A percentile compares a stretch with the other conserved stretches of the same genome.
phyloP scores from a whole-genome alignment of 35 echinoderm and acorn worm species.

The Lytechinus pictus region DNA sequence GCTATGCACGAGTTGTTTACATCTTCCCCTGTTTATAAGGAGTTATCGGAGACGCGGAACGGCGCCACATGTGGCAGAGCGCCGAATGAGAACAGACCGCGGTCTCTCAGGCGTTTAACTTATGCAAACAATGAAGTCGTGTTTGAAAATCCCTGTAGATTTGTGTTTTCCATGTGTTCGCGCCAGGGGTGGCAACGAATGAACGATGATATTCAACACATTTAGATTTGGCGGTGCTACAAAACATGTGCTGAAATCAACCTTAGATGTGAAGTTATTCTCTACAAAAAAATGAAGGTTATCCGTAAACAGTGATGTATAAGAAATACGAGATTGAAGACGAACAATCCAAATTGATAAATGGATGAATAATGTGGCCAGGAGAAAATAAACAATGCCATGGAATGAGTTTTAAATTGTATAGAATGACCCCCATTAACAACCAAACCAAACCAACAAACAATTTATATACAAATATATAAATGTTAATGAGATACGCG shows the following conservation, averaged over 20 bases:
- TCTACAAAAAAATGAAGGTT: background rate
- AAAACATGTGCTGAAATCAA: background rate
- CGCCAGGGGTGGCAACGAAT: background rate
- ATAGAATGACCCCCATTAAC: too few relatives aligned
- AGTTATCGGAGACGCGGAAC: background rate
- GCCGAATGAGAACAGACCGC: background rate
- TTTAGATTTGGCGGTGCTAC: background rate
- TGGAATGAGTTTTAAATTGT: too few relatives aligned
- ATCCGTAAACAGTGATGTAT: too few relatives aligned
- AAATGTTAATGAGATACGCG: too few relatives aligned
- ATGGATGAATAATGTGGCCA: too few relatives aligned
- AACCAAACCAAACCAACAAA: too few relatives aligned
- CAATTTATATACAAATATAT: too few relatives aligned
- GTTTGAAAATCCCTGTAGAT: background rate
- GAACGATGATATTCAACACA: constrained; percentile 2
- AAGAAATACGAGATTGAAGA: too few relatives aligned
- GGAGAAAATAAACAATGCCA: too few relatives aligned
- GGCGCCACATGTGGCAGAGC: background rate
- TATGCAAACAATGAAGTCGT: constrained; percentile 18
- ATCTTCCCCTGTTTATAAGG: background rate
- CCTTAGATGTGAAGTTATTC: background rate
- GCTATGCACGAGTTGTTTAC: background rate
- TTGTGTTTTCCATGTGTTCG: background rate
- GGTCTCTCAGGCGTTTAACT: background rate
- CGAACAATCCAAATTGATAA: too few relatives aligned